A percentile compares a stretch with the other conserved stretches of the same genome.
These are phyloP conservation scores for Apotomis turbidana DNA, from an alignment of 2,888 invertebrate genomes.

Conservation along the genomic window DNA sequence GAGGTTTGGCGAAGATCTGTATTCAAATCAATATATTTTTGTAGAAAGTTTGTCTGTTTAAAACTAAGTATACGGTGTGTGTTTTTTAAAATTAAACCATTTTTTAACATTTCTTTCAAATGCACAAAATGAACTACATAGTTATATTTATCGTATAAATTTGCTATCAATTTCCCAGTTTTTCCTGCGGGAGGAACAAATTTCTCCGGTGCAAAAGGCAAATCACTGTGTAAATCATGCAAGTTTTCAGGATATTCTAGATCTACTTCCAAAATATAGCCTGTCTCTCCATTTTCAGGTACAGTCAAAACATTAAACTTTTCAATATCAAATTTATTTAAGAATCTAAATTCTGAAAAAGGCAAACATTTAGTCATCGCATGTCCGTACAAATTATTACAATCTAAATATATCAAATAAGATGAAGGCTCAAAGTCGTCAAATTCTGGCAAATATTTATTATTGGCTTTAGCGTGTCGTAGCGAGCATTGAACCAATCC, in stretches of 20 bases:
- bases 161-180: not conserved
- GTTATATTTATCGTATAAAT: no score
- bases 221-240: constrained; percentile 42
- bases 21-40: constrained; percentile 14
- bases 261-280: constrained; percentile 47
- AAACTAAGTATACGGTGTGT: no score
- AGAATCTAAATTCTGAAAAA: constrained; percentile 51
- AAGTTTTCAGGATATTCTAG: constrained; percentile 42
- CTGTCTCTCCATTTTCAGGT: not conserved
- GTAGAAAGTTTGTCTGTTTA: constrained; percentile 18
- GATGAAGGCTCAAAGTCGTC: no score
- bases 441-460: no score
- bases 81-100: no score
- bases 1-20: no score
- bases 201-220: constrained; percentile 43
- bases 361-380: constrained; percentile 45
- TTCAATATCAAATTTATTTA: constrained; percentile 39
- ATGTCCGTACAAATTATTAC: no score
- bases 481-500: no score
- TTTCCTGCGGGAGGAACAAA: constrained; percentile 43
- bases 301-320: constrained; percentile 13
- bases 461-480: no score
- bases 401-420: no score
- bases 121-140: no score
- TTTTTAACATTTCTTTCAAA: no score